A percentile compares a stretch with the other conserved stretches of the same genome.
phyloP scores from a whole-genome alignment of 1,140 invertebrate genomes.

The Neomicropteryx cornuta region DNA sequence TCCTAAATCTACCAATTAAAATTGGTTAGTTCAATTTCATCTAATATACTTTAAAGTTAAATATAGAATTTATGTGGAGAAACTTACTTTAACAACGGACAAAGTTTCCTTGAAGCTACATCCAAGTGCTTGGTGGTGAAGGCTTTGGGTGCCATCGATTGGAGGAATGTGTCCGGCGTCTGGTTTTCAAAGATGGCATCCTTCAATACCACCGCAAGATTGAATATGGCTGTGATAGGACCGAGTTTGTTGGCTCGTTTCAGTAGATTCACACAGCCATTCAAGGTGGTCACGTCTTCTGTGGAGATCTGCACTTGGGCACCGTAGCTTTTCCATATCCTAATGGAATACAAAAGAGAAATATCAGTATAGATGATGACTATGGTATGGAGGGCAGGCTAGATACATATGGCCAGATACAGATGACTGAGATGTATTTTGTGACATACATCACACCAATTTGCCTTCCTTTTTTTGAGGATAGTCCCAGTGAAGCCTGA shows the following conservation, averaged over 20 bases:
- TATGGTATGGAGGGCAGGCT: too few species aligned
- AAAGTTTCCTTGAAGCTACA: slow-evolving; percentile 41
- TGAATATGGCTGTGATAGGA: slow-evolving; percentile 69
- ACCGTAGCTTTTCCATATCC: slow-evolving; percentile 52
- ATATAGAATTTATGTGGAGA: background rate
- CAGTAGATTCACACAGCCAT: slow-evolving; percentile 51
- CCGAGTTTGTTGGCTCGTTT: slow-evolving; percentile 47
- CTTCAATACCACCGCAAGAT: slow-evolving; percentile 61
- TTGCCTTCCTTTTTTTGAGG: too few species aligned
- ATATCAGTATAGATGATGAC: background rate
- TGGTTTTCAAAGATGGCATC: slow-evolving; percentile 54
- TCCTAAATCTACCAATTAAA: too few species aligned
- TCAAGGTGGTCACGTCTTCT: slow-evolving; percentile 47
- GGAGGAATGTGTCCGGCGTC: slow-evolving; percentile 42
- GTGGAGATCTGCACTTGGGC: slow-evolving; percentile 51
- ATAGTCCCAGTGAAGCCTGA: too few species aligned
- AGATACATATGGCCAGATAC: too few species aligned
- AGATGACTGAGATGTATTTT: too few species aligned
- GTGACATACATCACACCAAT: too few species aligned
- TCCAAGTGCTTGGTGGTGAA: slow-evolving; percentile 49
- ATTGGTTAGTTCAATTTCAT: too few species aligned
- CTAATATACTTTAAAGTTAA: too few species aligned
- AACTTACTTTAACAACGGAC: slow-evolving; percentile 41
- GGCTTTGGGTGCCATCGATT: slow-evolving; percentile 48
- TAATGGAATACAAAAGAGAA: slow-evolving; percentile 20